Base-by-base conservation (phyloP, 2,888 invertebrate species). In the Acrobasis consociella region DNA sequence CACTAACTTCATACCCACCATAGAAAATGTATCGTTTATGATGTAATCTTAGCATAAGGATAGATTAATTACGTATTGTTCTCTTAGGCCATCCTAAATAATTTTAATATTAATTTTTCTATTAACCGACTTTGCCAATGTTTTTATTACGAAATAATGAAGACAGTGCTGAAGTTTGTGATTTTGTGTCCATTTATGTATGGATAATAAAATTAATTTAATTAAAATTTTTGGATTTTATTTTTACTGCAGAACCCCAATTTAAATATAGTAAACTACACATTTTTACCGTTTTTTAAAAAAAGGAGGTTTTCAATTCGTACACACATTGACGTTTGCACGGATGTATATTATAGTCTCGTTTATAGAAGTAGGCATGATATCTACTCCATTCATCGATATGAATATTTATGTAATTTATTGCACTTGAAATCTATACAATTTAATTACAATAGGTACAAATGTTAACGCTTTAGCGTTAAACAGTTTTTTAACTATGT, bases 41-140 rank as follows among this genome's bases (percentile, higher is more conserved):
- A 84, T 89, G 76, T 91, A 90, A 89, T 86, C 90, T 75, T 83
- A 85, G 79, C 67, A 67, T 85, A 85, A 86, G 83, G 71, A 72
- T 88, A 85, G 83, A 78, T 80, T 82, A 77, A 83, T 82, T 78
- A 79, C 74, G 80, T 85, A 81, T 78, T 84, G 72, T 79, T 84
- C 78, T 83, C 77, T 80, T 83, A 83, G 87, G 80, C 78, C 77
- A 76, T 84, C 82, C 77, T 85, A 80, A 81, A 85, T 85, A 77
- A 81, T 86, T 86, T 91, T 88, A 90, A 83, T 87, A 86, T 86
- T 86, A 80, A 83, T 86, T 86, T 91, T 88, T 91, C 83, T 87
- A 86, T 86, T 86, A 80, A 83, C 78, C 77, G 66, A 73, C 83
- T 87, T 85, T 80, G 77, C 69, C 82, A 84, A 85, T 91, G 89